A percentile compares a stretch with the other conserved stretches of the same genome.
Evolutionary conservation across 2,113 vertebrate species (phyloP).

Genomic region (Rhinoptilus africanus): DNA sequence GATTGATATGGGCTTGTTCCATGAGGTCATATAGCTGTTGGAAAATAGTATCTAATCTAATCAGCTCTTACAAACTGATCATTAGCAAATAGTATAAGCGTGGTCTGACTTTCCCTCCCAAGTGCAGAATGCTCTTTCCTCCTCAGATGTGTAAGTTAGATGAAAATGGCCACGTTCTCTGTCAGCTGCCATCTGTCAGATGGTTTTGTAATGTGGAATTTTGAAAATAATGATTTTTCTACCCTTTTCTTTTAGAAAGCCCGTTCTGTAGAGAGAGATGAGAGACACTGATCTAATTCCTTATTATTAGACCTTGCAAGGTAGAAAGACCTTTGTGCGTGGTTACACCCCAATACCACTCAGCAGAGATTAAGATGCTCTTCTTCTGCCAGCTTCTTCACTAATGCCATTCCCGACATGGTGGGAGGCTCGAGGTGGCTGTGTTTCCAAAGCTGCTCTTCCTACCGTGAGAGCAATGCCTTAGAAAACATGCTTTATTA

Average conservation of each 20-base stretch:
- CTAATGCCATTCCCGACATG: background rate
- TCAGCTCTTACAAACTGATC: background rate
- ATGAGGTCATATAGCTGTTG: background rate
- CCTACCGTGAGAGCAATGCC: background rate
- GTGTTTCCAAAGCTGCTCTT: background rate
- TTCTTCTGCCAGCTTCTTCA: background rate
- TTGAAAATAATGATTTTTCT: background rate
- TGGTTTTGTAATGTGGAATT: background rate
- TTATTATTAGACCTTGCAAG: background rate
- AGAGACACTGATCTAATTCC: background rate
- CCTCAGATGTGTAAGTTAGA: background rate
- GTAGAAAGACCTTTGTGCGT: background rate
- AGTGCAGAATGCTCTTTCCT: background rate
- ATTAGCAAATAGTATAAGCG: background rate
- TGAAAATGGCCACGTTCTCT: background rate
- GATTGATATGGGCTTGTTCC: background rate
- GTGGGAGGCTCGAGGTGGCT: background rate
- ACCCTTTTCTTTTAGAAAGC: background rate
- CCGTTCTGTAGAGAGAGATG: background rate
- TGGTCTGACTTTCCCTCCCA: background rate
- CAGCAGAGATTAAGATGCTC: background rate
- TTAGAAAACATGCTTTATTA: background rate
- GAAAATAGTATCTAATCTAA: background rate
- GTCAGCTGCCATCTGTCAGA: background rate
- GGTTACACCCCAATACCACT: background rate